Evolutionary conservation across 1,140 invertebrate genomes (phyloP).

Genomic region (Drosophila murphyi): DNA sequence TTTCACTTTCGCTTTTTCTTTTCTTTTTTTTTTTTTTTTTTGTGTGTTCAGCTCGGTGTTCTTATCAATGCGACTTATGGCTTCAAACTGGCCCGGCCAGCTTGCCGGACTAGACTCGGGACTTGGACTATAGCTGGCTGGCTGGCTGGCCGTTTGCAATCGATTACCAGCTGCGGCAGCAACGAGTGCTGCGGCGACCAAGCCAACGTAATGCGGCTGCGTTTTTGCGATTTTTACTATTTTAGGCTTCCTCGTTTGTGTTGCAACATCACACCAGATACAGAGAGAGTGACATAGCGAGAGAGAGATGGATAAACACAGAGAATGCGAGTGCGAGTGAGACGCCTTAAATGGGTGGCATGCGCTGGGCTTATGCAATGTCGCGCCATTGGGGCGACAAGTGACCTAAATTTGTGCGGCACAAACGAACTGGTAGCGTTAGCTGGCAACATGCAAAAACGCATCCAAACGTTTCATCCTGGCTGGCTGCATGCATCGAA

Average conservation of each 20-base stretch:
- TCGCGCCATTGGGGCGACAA: constrained; percentile 28
- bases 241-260: constrained; percentile 79
- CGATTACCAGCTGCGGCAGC: constrained; percentile 50
- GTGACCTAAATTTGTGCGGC: constrained; percentile 39
- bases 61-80: constrained; percentile 73
- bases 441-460: constrained; percentile 10
- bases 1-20: constrained; percentile 6
- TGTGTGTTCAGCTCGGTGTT: constrained; percentile 46
- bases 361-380: constrained; percentile 40
- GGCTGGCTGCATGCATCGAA: constrained; percentile 33
- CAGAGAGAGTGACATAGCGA: neutral
- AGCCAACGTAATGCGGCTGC: constrained; percentile 58
- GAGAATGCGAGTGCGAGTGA: neutral
- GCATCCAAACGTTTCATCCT: constrained; percentile 40
- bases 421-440: constrained; percentile 11
- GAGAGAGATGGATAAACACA: neutral
- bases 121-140: constrained; percentile 5
- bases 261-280: constrained; percentile 27
- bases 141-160: constrained; percentile 37
- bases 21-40: constrained; percentile 33
- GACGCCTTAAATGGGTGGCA: constrained; percentile 13
- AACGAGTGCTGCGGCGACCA: constrained; percentile 29
- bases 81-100: constrained; percentile 68
- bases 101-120: constrained; percentile 18
- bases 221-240: constrained; percentile 53